These are phyloP conservation scores for western clawed frog (Xenopus tropicalis) DNA, from an alignment of 2,113 vertebrate genomes.

Conservation along the genomic window DNA sequence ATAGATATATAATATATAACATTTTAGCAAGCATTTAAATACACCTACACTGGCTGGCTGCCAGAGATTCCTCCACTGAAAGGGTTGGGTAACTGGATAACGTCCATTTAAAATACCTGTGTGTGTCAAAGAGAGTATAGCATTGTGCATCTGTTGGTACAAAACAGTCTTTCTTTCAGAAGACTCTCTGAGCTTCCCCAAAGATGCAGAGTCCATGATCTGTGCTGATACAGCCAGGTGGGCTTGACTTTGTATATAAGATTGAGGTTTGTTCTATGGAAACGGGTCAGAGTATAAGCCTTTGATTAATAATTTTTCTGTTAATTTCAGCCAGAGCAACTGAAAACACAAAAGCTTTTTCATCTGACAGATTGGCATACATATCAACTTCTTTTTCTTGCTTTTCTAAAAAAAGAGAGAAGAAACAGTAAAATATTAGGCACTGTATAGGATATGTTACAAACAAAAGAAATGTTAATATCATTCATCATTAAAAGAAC, in stretches of 20 bases:
- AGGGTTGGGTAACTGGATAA: too few species aligned
- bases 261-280: neutral
- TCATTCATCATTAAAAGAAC: too few species aligned
- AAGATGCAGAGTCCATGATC: neutral
- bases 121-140: neutral
- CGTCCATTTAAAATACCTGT: neutral
- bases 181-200: neutral
- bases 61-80: slow-evolving; percentile 21
- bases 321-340: slow-evolving; percentile 98
- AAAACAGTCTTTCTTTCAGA: slow-evolving; percentile 40
- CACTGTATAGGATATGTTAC: too few species aligned
- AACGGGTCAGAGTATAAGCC: slow-evolving; percentile 78
- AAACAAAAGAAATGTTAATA: too few species aligned
- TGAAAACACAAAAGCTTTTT: slow-evolving; percentile 97
- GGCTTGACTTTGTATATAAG: neutral
- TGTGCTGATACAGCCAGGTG: neutral
- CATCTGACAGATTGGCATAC: slow-evolving; percentile 94
- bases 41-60: slow-evolving; percentile 63
- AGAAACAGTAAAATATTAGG: slow-evolving; percentile 27
- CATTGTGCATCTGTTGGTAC: slow-evolving; percentile 1
- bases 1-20: too few species aligned
- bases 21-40: slow-evolving; percentile 63
- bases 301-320: slow-evolving; percentile 97
- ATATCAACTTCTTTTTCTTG: slow-evolving; percentile 97
- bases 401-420: slow-evolving; percentile 79